These are phyloP conservation scores for Temnothorax nylanderi DNA, from an alignment of 1,140 invertebrate species.

Conservation along the genomic window DNA sequence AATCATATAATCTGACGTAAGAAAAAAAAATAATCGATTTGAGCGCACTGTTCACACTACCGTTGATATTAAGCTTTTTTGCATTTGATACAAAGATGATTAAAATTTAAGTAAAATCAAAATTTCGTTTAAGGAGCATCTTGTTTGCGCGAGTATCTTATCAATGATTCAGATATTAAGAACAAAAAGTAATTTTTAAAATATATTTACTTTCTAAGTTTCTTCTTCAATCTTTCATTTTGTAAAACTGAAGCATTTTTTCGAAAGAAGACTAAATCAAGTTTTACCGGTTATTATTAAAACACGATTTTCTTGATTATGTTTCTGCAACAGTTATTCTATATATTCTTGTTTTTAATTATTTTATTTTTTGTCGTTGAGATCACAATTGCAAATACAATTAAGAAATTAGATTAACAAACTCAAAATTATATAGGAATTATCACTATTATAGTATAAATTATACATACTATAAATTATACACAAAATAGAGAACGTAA, in stretches of 20 bases:
- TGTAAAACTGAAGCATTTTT: background rate
- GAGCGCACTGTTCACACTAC: background rate
- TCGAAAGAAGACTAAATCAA: constrained; percentile 4
- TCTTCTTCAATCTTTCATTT: background rate
- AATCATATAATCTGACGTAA: background rate
- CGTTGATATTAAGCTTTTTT: background rate
- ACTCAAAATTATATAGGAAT: background rate
- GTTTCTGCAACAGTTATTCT: background rate
- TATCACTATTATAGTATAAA: background rate
- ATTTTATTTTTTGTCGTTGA: background rate
- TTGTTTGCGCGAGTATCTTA: background rate
- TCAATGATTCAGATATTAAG: background rate
- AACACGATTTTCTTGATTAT: background rate
- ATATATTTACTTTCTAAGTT: constrained; percentile 10
- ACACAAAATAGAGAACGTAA: background rate
- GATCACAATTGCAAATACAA: background rate
- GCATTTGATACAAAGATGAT: background rate
- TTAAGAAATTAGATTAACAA: background rate
- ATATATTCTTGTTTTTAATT: background rate
- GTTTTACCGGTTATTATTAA: background rate
- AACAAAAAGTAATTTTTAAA: constrained; percentile 1
- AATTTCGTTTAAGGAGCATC: background rate
- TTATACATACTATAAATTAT: too few species aligned
- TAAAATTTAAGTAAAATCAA: background rate
- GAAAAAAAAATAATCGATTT: constrained; percentile 1